A percentile compares a stretch with the other conserved stretches of the same genome.
Conservation (phyloP, 2,113 vertebrate species). For the Talpa occidentalis region DNA sequence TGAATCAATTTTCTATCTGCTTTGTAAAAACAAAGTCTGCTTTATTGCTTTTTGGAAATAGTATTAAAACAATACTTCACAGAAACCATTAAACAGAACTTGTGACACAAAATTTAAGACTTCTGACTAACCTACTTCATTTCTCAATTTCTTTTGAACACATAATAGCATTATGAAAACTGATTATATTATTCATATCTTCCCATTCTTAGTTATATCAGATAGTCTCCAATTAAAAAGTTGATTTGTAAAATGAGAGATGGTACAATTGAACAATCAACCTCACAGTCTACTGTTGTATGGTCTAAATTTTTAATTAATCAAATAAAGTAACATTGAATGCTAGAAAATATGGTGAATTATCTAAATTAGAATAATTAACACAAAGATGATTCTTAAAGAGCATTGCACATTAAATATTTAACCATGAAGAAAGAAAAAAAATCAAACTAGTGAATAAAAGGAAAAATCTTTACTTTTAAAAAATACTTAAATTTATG, state of each 20-base stretch:
- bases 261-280: conserved; percentile 59
- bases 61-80: conserved; percentile 76
- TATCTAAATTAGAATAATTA: conserved; percentile 56
- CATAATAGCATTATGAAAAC: conserved; percentile 57
- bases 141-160: conserved; percentile 69
- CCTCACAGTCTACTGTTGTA: conserved; percentile 13
- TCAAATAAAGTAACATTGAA: conserved; percentile 51
- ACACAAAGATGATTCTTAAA: conserved; percentile 15
- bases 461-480: not conserved
- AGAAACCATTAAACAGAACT: conserved; percentile 79
- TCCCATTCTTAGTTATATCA: conserved; percentile 41
- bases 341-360: conserved; percentile 30
- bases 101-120: conserved; percentile 57
- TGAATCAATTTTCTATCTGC: conserved; percentile 82
- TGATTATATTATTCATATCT: conserved; percentile 52
- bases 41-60: conserved; percentile 83
- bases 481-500: not conserved
- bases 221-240: conserved; percentile 68
- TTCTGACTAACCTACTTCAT: conserved; percentile 69
- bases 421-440: conserved; percentile 38
- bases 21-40: conserved; percentile 82
- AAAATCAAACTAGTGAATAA: not conserved
- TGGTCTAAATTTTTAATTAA: conserved; percentile 59
- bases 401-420: conserved; percentile 45
- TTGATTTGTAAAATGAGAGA: conserved; percentile 68